Evolutionary conservation across 2,888 invertebrate species (phyloP).

Genomic region (Drosophila maculinotata): DNA sequence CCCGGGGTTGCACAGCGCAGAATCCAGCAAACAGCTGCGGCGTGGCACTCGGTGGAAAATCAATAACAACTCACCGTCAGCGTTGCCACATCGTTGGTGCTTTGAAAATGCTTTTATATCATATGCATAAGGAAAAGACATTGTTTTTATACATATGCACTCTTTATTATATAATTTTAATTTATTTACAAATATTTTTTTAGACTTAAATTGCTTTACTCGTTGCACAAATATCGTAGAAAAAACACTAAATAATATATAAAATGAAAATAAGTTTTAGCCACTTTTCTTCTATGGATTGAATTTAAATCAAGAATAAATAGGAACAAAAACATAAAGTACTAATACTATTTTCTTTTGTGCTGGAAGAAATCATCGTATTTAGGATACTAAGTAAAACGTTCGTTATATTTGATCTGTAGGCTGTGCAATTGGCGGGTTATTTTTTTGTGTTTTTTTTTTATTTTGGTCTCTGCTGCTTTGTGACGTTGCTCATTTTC

Average conservation of each 20-base stretch:
- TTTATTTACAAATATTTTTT: slow-evolving; percentile 78
- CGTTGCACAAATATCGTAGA: slow-evolving; percentile 73
- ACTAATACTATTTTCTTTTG: slow-evolving; percentile 77
- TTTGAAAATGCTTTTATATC: slow-evolving; percentile 12
- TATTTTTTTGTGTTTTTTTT: slow-evolving; percentile 7
- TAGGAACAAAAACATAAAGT: slow-evolving; percentile 83
- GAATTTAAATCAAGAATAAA: slow-evolving; percentile 81
- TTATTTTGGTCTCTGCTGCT: slow-evolving; percentile 44
- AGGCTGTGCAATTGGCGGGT: slow-evolving; percentile 39
- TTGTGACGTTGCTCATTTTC: slow-evolving; percentile 46
- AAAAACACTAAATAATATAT: slow-evolving; percentile 71
- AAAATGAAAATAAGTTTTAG: slow-evolving; percentile 70
- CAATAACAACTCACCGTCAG: slow-evolving; percentile 63
- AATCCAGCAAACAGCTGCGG: slow-evolving; percentile 65
- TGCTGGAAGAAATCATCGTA: slow-evolving; percentile 58
- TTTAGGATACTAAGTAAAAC: slow-evolving; percentile 43
- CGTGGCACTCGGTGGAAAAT: slow-evolving; percentile 55
- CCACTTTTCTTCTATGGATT: slow-evolving; percentile 69
- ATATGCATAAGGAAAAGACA: not conserved
- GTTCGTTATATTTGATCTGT: slow-evolving; percentile 67
- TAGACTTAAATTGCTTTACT: slow-evolving; percentile 71
- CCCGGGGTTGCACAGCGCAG: slow-evolving; percentile 61
- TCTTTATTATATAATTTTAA: slow-evolving; percentile 71
- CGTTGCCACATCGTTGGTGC: slow-evolving; percentile 55
- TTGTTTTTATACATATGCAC: slow-evolving; percentile 63